These are phyloP conservation scores for Podotricha telesiphe DNA, from an alignment of 2,888 invertebrate species.

Conservation along the genomic window DNA sequence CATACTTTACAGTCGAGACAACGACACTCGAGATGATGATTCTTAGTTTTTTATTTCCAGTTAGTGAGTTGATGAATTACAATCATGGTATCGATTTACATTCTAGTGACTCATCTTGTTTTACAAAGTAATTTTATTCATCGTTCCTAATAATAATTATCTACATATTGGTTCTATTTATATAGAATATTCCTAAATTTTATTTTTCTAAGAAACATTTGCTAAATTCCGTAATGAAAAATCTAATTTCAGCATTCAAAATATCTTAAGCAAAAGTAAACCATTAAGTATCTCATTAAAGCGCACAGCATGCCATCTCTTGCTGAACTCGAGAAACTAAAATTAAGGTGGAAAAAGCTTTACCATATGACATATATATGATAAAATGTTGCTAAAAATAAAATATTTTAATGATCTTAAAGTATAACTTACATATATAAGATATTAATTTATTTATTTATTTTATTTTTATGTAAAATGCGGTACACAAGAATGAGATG, in stretches of 20 bases:
- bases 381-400: background rate
- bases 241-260: background rate
- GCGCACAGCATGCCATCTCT: background rate
- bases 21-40: slow-evolving; percentile 51
- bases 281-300: background rate
- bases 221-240: too few species aligned
- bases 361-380: background rate
- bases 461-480: too few species aligned
- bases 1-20: slow-evolving; percentile 74
- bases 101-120: slow-evolving; percentile 21
- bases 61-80: slow-evolving; percentile 27
- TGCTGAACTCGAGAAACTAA: background rate
- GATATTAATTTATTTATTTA: too few species aligned
- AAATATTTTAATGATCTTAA: too few species aligned
- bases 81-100: slow-evolving; percentile 28
- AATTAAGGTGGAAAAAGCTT: background rate
- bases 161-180: too few species aligned
- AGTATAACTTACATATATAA: too few species aligned
- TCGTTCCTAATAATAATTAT: background rate
- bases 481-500: too few species aligned
- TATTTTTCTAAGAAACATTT: too few species aligned
- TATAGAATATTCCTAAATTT: too few species aligned
- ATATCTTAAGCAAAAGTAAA: background rate
- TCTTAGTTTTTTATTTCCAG: slow-evolving; percentile 35
- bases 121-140: background rate